Base-by-base conservation (phyloP, 2,888 invertebrate genomes). In the Drosophila atroscutellata region DNA sequence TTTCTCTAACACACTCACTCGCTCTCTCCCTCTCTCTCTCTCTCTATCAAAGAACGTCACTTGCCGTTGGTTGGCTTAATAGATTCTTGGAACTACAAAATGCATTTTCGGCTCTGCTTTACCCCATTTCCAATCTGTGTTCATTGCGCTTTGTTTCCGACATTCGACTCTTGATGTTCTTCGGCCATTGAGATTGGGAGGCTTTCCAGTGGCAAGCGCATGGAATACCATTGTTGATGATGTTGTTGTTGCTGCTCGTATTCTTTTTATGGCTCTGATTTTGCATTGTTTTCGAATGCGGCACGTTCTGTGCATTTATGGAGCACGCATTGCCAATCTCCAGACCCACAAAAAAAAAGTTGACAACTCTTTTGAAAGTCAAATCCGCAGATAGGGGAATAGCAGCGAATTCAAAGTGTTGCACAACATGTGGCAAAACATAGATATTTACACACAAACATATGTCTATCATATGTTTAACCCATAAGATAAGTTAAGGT, bases 251-350 rank as follows among this genome's bases (percentile, higher is more conserved):
- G 52, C 32, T 54, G 54, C 47, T 50, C 39, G 54, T 60, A 45
- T 54, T 47, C 42, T 39, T 47, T 59, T 59, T 52, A 45, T 45
- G 47, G 56, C 47, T 70, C 15, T 47, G 77, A 71, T 72, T 75
- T 73, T 72, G 81, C 88, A 80, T 88, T 88, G 89, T 81, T 88
- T 78, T 72, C 72, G 37, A 71, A 68, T 72, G 72, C 60, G 81
- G 89, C 86, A 86, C 86, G 86, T 86, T 89, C 83, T 66, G 70
- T 32, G 73, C 83, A 83, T 86, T 89, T 79, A 83, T 81, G 84
- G 68, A 51, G 66, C 83, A 87, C 73, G 75, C 83, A 75, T 61
- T 61, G 73, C 68, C 67, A 63, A 50, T 34, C 66, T 39, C 61
- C 36, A 45, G 37, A 42, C 39, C 36, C 42, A 57, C 42, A 52